Base-by-base conservation (phyloP, 1,140 invertebrate genomes). In the Conopomorpha cramerella region DNA sequence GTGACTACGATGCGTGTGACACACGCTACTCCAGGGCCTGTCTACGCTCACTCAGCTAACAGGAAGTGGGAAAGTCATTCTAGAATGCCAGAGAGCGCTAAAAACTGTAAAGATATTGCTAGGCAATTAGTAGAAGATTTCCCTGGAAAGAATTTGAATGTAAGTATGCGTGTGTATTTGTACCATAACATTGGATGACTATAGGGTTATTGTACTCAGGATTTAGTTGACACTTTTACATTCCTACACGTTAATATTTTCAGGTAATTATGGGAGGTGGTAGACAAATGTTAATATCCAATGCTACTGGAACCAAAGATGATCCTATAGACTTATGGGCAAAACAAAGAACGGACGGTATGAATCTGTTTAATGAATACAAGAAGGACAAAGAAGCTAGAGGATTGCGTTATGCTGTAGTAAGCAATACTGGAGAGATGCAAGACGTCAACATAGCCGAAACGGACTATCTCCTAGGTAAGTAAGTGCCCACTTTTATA, bases 1-100 rank as follows among this genome's bases (percentile, higher is more conserved):
- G 91, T 96, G 1, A 96, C 94, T 1, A 96, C 90, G 0, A 93
- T 93, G 18, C 81, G 92, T 36, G 86, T 97, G 0, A 96, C 93
- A 0, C 93, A 97, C 63, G 95, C 94, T 0, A 96, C 93, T 0
- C 95, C 94, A 0, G 86, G 87, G 0, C 90, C 90, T 0, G 58
- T 91, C 0, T 97, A 95, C 58, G 91, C 93, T 1, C 87, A 92
- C 56, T 81, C 82, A 2, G 70, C 91, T 0, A 78, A 89, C 44
- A 76, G 92, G 6, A 78, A 82, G 18, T 95, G 91, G 92, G 92
- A 95, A 51, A 84, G 84, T 41, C 88, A 88, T 51, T 71, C 55
- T 0, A 73, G 50, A 33, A 81, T 87, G 53, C 82, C 83, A 0
- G 15, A 46, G 16, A 49, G 45, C n/a, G 64, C 78, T 2, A 47